A percentile compares a stretch with the other conserved stretches of the same genome.
Conservation (phyloP, 2,113 vertebrate species). For the Tyrannus savana region DNA sequence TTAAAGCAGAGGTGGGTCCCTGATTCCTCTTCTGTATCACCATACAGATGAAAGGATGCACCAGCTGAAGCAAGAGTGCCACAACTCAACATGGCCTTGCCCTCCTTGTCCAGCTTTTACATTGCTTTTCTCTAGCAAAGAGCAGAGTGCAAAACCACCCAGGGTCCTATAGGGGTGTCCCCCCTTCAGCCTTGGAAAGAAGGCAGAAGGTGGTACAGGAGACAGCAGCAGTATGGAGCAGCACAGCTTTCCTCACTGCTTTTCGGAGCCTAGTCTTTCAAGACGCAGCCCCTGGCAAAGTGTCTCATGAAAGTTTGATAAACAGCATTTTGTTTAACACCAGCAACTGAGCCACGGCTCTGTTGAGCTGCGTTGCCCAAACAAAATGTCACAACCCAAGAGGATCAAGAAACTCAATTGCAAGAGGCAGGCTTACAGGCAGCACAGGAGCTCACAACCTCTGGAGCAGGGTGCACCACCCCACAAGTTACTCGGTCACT, state of each 20-base stretch:
- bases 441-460: background rate
- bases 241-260: background rate
- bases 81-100: background rate
- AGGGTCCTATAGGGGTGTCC: background rate
- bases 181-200: background rate
- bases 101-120: background rate
- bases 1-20: background rate
- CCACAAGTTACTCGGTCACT: background rate
- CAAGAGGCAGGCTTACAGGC: background rate
- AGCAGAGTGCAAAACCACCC: background rate
- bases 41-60: background rate
- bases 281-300: constrained; percentile 15
- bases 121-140: background rate
- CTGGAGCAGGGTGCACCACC: background rate
- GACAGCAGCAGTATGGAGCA: background rate
- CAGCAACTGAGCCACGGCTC: background rate
- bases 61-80: background rate
- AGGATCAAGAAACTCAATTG: background rate
- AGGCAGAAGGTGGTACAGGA: background rate
- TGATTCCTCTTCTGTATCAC: background rate
- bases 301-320: constrained; percentile 57
- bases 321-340: constrained; percentile 56
- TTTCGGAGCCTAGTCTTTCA: background rate
- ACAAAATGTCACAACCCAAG: constrained; percentile 41
- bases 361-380: background rate